Percentiles rank a stretch among this genome's conserved stretches.
Conservation (phyloP, 2,797 vertebrate species). For the Sparus aurata region DNA sequence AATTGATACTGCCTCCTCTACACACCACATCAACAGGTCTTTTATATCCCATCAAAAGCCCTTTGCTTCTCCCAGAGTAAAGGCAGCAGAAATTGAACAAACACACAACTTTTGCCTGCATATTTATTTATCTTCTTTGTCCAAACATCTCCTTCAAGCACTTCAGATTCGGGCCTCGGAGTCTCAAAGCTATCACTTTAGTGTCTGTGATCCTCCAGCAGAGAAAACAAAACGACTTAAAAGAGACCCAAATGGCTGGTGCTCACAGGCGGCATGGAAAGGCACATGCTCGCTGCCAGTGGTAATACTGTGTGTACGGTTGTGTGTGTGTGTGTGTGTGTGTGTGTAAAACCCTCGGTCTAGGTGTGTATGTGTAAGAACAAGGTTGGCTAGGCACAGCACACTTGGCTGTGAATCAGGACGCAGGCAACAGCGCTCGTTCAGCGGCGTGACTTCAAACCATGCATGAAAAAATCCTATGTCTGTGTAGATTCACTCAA, state of each 20-base stretch:
- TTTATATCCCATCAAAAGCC: constrained; percentile 56
- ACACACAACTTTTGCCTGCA: constrained; percentile 38
- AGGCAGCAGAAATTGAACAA: constrained; percentile 45
- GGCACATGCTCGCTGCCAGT: constrained; percentile 39
- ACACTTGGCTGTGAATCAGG: constrained; percentile 54
- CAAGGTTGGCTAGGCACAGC: constrained; percentile 45
- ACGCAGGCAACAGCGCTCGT: constrained; percentile 34
- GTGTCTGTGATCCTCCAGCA: constrained; percentile 59
- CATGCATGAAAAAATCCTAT: constrained; percentile 71
- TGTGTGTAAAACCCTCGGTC: not conserved
- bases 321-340: constrained; percentile 27
- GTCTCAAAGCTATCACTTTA: constrained; percentile 65
- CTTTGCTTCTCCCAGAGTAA: constrained; percentile 35
- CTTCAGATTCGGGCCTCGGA: constrained; percentile 48
- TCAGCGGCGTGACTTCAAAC: constrained; percentile 68
- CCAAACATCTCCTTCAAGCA: constrained; percentile 62
- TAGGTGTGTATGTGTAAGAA: constrained; percentile 30
- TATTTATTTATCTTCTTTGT: constrained; percentile 54
- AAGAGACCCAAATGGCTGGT: constrained; percentile 56
- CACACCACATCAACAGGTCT: constrained; percentile 33
- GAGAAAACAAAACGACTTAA: constrained; percentile 65
- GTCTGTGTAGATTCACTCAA: constrained; percentile 51
- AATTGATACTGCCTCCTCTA: constrained; percentile 41
- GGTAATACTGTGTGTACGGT: constrained; percentile 28
- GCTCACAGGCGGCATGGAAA: constrained; percentile 48